Evolutionary conservation across 2,113 vertebrate genomes (phyloP).

Genomic region (Leiothrix lutea): DNA sequence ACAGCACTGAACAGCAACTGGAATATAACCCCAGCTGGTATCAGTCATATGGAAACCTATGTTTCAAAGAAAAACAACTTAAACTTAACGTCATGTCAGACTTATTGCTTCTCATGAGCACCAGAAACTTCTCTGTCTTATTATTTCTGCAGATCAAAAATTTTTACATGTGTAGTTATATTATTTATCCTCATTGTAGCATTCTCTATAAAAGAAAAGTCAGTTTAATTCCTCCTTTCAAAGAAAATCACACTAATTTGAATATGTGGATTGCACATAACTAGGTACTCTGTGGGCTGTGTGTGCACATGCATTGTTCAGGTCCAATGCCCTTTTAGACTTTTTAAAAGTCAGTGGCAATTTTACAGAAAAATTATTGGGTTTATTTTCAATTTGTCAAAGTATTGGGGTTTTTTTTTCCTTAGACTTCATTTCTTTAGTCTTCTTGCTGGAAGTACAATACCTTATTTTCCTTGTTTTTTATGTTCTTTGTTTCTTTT

Average conservation of each 20-base stretch:
- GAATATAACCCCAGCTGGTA: neutral
- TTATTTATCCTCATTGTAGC: neutral
- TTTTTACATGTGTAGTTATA: neutral
- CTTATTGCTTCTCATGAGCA: neutral
- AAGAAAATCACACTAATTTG: conserved; percentile 11
- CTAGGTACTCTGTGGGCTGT: neutral
- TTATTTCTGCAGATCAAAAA: neutral
- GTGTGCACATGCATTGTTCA: neutral
- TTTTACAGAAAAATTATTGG: neutral
- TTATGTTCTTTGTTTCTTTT: neutral
- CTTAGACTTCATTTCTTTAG: neutral
- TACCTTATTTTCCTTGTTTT: neutral
- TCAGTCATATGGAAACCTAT: neutral
- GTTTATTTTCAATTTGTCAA: neutral
- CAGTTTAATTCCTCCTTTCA: conserved; percentile 15
- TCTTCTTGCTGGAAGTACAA: neutral
- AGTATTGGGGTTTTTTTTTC: neutral
- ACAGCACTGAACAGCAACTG: neutral
- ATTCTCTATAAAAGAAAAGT: neutral
- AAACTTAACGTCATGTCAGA: neutral
- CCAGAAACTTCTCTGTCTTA: neutral
- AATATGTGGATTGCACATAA: neutral
- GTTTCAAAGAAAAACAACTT: neutral
- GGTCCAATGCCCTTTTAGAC: neutral
- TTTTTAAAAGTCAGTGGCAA: neutral